Evolutionary conservation across 2,797 vertebrate genomes (phyloP).

Genomic region (Pipistrellus pipistrellus): DNA sequence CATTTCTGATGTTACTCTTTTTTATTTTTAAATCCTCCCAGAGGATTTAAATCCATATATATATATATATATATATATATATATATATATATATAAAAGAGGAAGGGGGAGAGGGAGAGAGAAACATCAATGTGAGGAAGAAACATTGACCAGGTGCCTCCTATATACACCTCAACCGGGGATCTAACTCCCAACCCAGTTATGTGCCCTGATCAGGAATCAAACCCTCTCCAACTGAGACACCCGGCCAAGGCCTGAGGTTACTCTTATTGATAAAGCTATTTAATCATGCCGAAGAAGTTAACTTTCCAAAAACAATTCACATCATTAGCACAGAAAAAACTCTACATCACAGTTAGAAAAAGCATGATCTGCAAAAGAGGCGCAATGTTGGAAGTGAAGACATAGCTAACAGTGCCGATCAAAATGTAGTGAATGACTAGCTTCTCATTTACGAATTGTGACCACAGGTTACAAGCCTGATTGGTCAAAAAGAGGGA

Average conservation of each 20-base stretch:
- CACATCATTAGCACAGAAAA: not conserved
- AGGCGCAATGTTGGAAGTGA: not conserved
- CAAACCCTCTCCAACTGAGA: not conserved
- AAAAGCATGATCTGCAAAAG: not conserved
- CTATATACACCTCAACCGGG: not conserved
- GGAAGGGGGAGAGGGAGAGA: not conserved
- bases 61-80: too few species aligned
- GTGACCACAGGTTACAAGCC: not conserved
- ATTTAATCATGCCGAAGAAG: constrained; percentile 45
- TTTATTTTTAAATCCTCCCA: not conserved
- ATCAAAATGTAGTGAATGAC: not conserved
- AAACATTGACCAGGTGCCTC: not conserved
- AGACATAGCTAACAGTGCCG: not conserved
- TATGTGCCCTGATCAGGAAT: not conserved
- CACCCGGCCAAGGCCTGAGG: not conserved
- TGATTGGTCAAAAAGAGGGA: constrained; percentile 28
- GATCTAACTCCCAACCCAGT: not conserved
- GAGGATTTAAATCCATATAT: not conserved
- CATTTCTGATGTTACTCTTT: constrained; percentile 43
- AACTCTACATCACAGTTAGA: not conserved
- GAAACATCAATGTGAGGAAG: not conserved
- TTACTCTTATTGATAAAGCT: constrained; percentile 43
- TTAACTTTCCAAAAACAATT: constrained; percentile 46
- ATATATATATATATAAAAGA: too few species aligned
- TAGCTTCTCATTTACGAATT: constrained; percentile 13